These are phyloP conservation scores for Pionites leucogaster DNA, from an alignment of 2,113 vertebrate species.

Conservation along the genomic window DNA sequence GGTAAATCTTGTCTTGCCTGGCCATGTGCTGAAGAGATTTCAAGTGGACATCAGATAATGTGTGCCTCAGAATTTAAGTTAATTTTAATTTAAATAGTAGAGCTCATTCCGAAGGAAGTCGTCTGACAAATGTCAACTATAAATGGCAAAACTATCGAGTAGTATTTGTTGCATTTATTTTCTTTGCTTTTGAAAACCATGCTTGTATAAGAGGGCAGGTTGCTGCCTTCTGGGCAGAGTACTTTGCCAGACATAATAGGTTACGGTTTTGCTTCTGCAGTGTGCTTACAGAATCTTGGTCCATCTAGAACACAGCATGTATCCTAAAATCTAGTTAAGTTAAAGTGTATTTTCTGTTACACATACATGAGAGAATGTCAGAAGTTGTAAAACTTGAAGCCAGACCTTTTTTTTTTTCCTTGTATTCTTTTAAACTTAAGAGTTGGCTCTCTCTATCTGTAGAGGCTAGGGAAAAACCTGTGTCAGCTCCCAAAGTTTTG, in stretches of 20 bases:
- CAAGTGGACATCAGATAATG: neutral
- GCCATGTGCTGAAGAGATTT: fast-evolving
- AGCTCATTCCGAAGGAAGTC: neutral
- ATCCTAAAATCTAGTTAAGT: neutral
- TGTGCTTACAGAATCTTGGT: neutral
- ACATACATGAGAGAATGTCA: neutral
- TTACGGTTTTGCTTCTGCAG: neutral
- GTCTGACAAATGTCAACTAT: neutral
- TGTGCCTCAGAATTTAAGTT: neutral
- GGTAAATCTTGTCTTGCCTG: neutral
- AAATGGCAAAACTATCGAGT: neutral
- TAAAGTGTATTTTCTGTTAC: neutral
- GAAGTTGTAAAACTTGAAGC: neutral
- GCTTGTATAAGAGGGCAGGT: neutral
- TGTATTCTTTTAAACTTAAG: neutral
- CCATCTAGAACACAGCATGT: neutral
- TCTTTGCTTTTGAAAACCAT: neutral
- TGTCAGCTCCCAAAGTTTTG: neutral
- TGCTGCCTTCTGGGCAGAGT: neutral
- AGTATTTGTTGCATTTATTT: neutral
- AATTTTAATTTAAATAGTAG: neutral
- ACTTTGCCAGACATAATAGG: neutral
- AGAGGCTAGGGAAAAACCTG: neutral
- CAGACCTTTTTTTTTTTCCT: neutral
- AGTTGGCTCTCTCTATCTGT: neutral